Conservation (phyloP, 2,888 invertebrate species). For the Zaprionus lineosus region DNA sequence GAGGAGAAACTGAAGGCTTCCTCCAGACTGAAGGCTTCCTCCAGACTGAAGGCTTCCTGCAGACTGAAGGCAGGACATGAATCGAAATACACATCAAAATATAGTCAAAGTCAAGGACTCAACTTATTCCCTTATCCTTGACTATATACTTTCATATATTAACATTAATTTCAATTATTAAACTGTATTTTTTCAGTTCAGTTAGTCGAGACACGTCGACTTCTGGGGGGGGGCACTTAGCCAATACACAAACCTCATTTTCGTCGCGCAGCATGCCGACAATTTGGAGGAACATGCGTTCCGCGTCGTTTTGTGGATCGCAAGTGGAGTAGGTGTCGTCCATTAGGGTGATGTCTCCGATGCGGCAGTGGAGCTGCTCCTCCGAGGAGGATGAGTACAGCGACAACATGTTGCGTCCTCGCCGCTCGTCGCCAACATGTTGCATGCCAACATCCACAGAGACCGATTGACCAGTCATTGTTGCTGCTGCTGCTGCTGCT, state of each 20-base stretch:
- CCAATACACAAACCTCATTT: slow-evolving; percentile 81
- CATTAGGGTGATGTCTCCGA: slow-evolving; percentile 82
- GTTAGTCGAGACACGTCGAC: no score
- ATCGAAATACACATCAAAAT: no score
- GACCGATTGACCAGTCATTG: slow-evolving; percentile 9
- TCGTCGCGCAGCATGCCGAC: slow-evolving; percentile 83
- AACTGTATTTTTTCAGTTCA: no score
- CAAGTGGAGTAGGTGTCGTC: slow-evolving; percentile 82
- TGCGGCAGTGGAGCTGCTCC: slow-evolving; percentile 74
- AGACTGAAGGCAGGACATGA: no score
- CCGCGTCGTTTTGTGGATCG: slow-evolving; percentile 83
- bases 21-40: no score
- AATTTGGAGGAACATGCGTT: slow-evolving; percentile 83
- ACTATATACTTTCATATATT: no score
- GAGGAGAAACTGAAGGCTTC: no score
- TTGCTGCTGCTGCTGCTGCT: slow-evolving; percentile 23
- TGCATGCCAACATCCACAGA: slow-evolving; percentile 15
- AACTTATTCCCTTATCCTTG: no score
- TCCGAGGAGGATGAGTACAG: slow-evolving; percentile 73
- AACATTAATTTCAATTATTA: no score
- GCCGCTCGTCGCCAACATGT: slow-evolving; percentile 43
- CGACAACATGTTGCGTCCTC: slow-evolving; percentile 59
- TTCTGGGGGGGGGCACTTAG: slow-evolving; percentile 30
- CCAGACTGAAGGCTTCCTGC: no score
- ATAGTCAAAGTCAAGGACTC: no score